Conservation (phyloP, 2,113 vertebrate species). For the Triplophysa rosa region DNA sequence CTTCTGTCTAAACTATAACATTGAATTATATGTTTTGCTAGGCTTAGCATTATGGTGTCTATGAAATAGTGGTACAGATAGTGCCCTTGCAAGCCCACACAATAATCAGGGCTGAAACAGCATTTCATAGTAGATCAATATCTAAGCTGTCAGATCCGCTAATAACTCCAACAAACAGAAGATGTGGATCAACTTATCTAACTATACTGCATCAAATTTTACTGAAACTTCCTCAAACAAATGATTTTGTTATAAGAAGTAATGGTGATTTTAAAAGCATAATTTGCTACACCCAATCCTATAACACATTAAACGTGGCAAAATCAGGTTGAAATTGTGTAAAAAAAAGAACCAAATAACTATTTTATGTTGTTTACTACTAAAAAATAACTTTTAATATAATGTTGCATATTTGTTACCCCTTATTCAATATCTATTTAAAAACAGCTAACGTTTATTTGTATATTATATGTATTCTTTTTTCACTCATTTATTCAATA, state of each 20-base stretch:
- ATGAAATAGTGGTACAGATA: constrained; percentile 29
- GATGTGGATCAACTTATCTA: not conserved
- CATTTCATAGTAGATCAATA: constrained; percentile 32
- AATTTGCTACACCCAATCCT: too few relatives aligned
- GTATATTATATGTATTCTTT: too few relatives aligned
- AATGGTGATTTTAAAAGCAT: not conserved
- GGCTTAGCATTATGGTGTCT: constrained; percentile 3
- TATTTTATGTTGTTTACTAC: too few relatives aligned
- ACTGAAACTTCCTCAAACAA: too few relatives aligned
- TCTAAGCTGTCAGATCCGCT: constrained; percentile 15
- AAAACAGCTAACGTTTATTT: too few relatives aligned
- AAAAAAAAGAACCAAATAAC: too few relatives aligned
- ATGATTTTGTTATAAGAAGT: not conserved
- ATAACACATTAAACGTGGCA: too few relatives aligned
- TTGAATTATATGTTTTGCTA: constrained; percentile 28
- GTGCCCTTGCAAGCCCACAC: constrained; percentile 19
- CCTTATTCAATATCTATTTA: too few relatives aligned
- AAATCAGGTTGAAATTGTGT: too few relatives aligned
- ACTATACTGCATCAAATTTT: not conserved
- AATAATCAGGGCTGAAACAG: constrained; percentile 30
- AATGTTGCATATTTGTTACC: too few relatives aligned
- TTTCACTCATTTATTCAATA: too few relatives aligned
- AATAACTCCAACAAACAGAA: not conserved
- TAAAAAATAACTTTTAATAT: too few relatives aligned
- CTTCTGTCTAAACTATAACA: constrained; percentile 37